phyloP scores from a whole-genome alignment of 2,113 vertebrate genomes.

The Hippocampus mohnikei region DNA sequence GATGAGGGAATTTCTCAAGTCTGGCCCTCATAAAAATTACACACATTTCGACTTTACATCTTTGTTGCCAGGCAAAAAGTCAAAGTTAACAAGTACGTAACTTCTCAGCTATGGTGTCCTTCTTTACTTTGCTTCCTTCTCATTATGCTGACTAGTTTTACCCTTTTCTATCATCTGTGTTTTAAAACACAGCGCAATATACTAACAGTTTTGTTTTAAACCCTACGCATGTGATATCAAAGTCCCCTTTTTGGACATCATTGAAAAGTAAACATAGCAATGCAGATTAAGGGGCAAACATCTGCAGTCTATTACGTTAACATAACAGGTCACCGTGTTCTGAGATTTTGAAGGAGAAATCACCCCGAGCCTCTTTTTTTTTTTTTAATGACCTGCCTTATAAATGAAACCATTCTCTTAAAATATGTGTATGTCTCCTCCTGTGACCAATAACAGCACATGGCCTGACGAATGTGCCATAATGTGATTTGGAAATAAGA shows the following conservation, averaged over 20 bases:
- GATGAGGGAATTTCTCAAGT: constrained; percentile 38
- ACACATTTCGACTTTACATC: not conserved
- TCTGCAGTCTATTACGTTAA: constrained; percentile 57
- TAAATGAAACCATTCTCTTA: constrained; percentile 70
- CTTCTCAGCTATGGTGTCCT: not conserved
- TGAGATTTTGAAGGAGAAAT: constrained; percentile 52
- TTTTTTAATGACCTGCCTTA: constrained; percentile 67
- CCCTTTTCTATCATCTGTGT: constrained; percentile 28
- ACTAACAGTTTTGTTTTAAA: no score
- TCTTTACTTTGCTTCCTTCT: constrained; percentile 9
- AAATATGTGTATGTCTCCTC: constrained; percentile 66
- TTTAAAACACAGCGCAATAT: constrained; percentile 26
- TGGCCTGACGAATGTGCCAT: constrained; percentile 52
- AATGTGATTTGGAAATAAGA: constrained; percentile 65
- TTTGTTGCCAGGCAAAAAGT: not conserved
- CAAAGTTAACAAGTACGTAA: constrained; percentile 8
- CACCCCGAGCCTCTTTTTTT: constrained; percentile 20
- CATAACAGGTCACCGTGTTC: constrained; percentile 56
- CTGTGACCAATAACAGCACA: constrained; percentile 60
- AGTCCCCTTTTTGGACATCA: constrained; percentile 47
- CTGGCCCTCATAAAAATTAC: constrained; percentile 31
- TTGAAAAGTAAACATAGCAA: constrained; percentile 69
- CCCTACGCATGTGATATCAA: constrained; percentile 45
- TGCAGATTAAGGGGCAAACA: constrained; percentile 61
- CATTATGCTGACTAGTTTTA: constrained; percentile 1